Evolutionary conservation across 2,797 vertebrate species (phyloP), one percentile per base, ranked within the genome.

Genomic region (Paratrypauchen microcephalus): DNA sequence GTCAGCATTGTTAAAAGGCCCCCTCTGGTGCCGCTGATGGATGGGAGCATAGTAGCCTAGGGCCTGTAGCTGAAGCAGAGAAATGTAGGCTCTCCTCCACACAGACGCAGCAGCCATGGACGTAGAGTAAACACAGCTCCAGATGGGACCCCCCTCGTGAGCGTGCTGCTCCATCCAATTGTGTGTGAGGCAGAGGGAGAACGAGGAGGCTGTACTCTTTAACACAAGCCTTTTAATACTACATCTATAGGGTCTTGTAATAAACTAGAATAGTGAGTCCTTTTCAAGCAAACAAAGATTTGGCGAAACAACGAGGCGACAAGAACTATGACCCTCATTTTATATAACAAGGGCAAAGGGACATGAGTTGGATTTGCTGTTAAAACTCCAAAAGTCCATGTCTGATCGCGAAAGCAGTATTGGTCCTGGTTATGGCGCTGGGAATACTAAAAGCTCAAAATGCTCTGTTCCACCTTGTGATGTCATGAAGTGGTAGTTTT

Each of bases 1-100:
- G 84, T 89, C 85, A 90, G 85, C 86, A 89, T 86, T 89, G 90
- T 91, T 93, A 90, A 90, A 89, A 90, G 88, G 89, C 89, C 89
- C 85, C 84, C 87, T 83, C 86, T 88, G 86, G 87, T 88, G 88
- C 87, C 80, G 82, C 80, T 91, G 91, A 92, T 90, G 84, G 87
- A 89, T 89, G 86, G 77, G 75, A 85, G 81, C 71, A 82, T 87
- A 87, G 85, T 82, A 86, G 87, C 86, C 83, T 77, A 74, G 85
- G 83, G 87, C 86, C 85, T 86, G 48, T 87, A 87, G 86, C 81
- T 85, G 82, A 81, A 86, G 81, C 75, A 86, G 87, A 87, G 86
- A 87, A 89, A 87, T 88, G 82, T 87, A 87, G 83, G 85, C 85
- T 83, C 83, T 79, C 72, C 66, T 71, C 73, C 68, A 75, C 79